Percentiles rank a stretch among this genome's conserved stretches.
Conservation (phyloP, 1,140 invertebrate species). For the Thalassaphorura encarpata region DNA sequence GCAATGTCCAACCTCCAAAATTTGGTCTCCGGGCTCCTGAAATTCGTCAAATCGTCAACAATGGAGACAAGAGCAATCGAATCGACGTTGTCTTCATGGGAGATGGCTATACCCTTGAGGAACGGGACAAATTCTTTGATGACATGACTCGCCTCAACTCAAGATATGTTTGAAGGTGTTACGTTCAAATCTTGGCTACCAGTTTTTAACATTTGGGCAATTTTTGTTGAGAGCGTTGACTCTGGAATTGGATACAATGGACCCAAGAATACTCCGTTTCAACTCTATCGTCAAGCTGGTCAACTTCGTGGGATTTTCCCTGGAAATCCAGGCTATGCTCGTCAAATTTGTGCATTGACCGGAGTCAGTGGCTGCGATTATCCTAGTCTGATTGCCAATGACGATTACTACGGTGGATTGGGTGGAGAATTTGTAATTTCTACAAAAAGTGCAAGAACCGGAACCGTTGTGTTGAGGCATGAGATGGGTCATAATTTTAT, state of each 20-base stretch:
- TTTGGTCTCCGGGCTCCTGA: not conserved
- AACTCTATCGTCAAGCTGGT: slow-evolving; percentile 16
- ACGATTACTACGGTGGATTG: slow-evolving; percentile 20
- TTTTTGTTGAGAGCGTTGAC: slow-evolving; percentile 20
- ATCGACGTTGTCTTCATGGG: slow-evolving; percentile 32
- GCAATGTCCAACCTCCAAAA: not conserved
- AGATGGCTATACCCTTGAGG: slow-evolving; percentile 17
- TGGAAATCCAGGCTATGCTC: slow-evolving; percentile 13
- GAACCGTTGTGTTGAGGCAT: slow-evolving; percentile 25
- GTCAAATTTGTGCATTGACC: slow-evolving; percentile 15
- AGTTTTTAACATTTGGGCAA: slow-evolving; percentile 30
- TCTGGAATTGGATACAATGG: slow-evolving; percentile 31
- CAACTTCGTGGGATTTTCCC: slow-evolving; percentile 21
- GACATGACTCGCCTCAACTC: slow-evolving; percentile 17
- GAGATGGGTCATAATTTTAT: slow-evolving; percentile 23
- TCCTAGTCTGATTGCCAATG: slow-evolving; percentile 15
- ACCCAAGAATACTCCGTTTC: slow-evolving; percentile 20
- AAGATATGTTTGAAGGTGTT: slow-evolving; percentile 25
- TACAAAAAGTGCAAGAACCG: slow-evolving; percentile 16
- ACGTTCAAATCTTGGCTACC: slow-evolving; percentile 27
- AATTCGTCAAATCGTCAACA: slow-evolving; percentile 20
- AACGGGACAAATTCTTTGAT: slow-evolving; percentile 22
- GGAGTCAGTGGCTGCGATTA: slow-evolving; percentile 24
- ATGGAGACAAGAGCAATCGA: slow-evolving; percentile 19
- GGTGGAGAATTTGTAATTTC: slow-evolving; percentile 30